phyloP scores from a whole-genome alignment of 2,113 vertebrate species.

The Gopherus flavomarginatus region DNA sequence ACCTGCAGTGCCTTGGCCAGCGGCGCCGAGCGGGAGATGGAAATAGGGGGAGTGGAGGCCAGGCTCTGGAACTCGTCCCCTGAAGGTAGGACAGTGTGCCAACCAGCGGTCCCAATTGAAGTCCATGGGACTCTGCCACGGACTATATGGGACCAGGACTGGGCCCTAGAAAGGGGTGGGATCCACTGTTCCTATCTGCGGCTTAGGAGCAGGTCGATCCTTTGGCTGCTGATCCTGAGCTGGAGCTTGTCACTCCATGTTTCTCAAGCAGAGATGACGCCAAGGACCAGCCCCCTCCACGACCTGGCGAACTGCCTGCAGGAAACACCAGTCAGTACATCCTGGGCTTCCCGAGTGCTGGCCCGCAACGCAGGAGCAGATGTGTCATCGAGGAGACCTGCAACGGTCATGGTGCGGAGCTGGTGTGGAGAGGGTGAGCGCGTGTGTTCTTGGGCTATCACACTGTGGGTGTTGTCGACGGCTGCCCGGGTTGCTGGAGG shows the following conservation, averaged over 20 bases:
- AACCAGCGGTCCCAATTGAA: background rate
- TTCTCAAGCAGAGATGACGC: background rate
- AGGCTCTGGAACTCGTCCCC: background rate
- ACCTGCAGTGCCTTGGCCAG: fast-evolving
- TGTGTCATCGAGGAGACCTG: background rate
- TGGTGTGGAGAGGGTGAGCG: background rate
- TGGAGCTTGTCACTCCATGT: background rate
- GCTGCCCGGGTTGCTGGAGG: background rate
- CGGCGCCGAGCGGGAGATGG: background rate
- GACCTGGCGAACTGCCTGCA: conserved; percentile 71
- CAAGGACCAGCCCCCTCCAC: conserved; percentile 66
- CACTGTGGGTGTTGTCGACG: background rate
- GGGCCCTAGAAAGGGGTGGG: background rate
- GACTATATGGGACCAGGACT: background rate
- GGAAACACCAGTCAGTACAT: conserved; percentile 44
- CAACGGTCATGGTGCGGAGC: too few species aligned
- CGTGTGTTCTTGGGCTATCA: background rate
- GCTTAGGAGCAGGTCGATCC: background rate
- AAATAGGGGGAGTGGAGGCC: background rate
- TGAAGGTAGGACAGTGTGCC: background rate
- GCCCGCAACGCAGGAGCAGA: background rate
- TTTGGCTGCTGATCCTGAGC: background rate
- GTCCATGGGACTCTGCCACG: background rate
- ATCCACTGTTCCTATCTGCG: background rate
- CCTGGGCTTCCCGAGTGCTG: background rate